Percentiles rank a stretch among this genome's conserved stretches.
phyloP scores from a whole-genome alignment of 2,888 invertebrate genomes.

The Onchidella celtica region DNA sequence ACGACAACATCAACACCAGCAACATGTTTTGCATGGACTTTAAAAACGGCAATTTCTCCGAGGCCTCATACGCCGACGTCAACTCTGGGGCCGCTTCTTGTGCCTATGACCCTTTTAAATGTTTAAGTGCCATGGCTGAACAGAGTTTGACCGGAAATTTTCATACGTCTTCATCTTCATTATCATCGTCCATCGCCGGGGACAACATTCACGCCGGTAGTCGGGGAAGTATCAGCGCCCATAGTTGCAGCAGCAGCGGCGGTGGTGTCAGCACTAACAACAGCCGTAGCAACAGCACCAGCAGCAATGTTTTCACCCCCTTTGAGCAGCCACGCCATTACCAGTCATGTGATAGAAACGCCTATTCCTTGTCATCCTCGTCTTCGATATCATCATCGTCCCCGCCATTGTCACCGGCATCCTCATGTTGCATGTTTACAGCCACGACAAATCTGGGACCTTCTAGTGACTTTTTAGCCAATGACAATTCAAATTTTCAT shows the following conservation, averaged over 20 bases:
- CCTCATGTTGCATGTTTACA: conserved; percentile 39
- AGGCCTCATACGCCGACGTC: not conserved
- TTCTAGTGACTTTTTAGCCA: not conserved
- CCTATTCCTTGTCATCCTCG: conserved; percentile 2
- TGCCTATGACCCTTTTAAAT: conserved; percentile 56
- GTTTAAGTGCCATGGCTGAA: conserved; percentile 56
- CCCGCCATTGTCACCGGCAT: conserved; percentile 34
- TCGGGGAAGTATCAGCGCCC: not conserved
- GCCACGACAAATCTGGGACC: not conserved
- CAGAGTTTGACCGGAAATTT: conserved; percentile 55
- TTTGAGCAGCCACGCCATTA: conserved; percentile 17
- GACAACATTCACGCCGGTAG: not conserved
- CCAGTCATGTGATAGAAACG: conserved; percentile 13
- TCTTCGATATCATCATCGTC: conserved; percentile 11
- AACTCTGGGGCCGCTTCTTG: not conserved
- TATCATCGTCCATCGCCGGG: conserved; percentile 9
- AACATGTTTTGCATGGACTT: not conserved
- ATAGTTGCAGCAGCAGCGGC: not conserved
- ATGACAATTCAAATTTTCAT: not conserved
- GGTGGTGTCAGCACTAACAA: conserved; percentile 24
- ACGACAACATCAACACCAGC: conserved; percentile 7
- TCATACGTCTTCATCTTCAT: conserved; percentile 15
- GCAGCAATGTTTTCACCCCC: not conserved
- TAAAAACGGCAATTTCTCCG: not conserved
- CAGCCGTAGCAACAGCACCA: conserved; percentile 4